Evolutionary conservation across 2,797 vertebrate species (phyloP), one percentile per base, ranked within the genome.

Genomic region (Babyrousa celebensis): DNA sequence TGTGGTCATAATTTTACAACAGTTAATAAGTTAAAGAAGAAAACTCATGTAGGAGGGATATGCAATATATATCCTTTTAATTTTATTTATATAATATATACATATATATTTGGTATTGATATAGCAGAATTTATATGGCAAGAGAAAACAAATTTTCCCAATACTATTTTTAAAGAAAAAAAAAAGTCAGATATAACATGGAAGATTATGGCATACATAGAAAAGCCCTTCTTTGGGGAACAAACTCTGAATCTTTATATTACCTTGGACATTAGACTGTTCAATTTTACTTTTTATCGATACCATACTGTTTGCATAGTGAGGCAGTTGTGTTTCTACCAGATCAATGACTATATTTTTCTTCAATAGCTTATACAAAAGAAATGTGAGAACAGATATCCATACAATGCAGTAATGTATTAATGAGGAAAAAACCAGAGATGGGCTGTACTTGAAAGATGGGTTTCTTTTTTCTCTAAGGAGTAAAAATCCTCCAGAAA

Each of bases 261-360:
- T 74, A 36, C 9, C 16, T 16, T 92, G 23, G 27, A 92, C 10
- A 4, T 78, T 92, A 56, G 23, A 85, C 23, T 63, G n/a, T 16
- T 77, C 20, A 82, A 65, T 77, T 94, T 74, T 68, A 52, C 20
- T 90, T 83, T 91, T 70, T 79, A 40, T 87, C 65, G 67, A 29
- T 15, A 83, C 12, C 8, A 40, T 18, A 54, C 72, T 85, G 2
- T 63, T 85, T 82, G 18, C 3, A 9, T 70, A 67, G n/a, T 77
- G 12, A 93, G 9, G 2, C 74, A 62, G 54, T 62, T 85, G 5
- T 74, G 2, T 87, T 93, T 80, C 29, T 48, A 43, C 10, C 16
- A 72, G 10, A 18, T 62, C 29, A 85, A 27, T 32, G 15, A 80
- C 56, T 78, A 8, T 17, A 65, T 84, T 80, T 78, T 90, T 65